Evolutionary conservation across 2,797 vertebrate genomes (phyloP).

Genomic region (Caiman crocodilus): DNA sequence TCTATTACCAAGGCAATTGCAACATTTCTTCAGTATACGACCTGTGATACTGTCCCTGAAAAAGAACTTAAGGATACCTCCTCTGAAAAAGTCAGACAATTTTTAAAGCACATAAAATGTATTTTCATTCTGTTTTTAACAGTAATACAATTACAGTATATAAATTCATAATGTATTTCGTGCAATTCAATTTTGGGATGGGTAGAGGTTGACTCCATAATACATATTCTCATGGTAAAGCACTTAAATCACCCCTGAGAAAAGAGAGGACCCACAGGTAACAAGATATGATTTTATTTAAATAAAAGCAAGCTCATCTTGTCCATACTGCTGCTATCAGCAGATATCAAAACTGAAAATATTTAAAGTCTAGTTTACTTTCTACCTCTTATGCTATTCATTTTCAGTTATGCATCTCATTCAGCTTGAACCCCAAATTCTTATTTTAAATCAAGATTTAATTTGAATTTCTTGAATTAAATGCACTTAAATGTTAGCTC

Average conservation of each 20-base stretch:
- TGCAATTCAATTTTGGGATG: not conserved
- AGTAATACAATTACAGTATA: not conserved
- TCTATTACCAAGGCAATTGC: not conserved
- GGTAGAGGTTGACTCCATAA: not conserved
- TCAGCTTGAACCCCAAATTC: not conserved
- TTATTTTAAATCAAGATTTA: not conserved
- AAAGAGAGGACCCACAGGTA: not conserved
- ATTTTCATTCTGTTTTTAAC: not conserved
- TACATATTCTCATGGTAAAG: not conserved
- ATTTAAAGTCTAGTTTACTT: not conserved
- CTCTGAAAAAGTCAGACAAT: not conserved
- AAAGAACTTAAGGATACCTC: not conserved
- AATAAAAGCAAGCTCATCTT: not conserved
- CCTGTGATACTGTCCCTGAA: not conserved
- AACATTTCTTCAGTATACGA: not conserved
- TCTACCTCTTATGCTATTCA: not conserved
- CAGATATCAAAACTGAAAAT: not conserved
- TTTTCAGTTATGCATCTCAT: not conserved
- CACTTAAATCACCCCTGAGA: not conserved
- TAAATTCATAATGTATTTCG: not conserved
- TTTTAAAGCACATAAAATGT: not conserved
- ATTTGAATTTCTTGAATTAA: not conserved
- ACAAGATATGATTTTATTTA: not conserved
- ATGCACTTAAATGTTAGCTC: not conserved
- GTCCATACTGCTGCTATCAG: not conserved